These are phyloP conservation scores for Clostera curtula DNA, from an alignment of 2,888 invertebrate species.

Conservation along the genomic window DNA sequence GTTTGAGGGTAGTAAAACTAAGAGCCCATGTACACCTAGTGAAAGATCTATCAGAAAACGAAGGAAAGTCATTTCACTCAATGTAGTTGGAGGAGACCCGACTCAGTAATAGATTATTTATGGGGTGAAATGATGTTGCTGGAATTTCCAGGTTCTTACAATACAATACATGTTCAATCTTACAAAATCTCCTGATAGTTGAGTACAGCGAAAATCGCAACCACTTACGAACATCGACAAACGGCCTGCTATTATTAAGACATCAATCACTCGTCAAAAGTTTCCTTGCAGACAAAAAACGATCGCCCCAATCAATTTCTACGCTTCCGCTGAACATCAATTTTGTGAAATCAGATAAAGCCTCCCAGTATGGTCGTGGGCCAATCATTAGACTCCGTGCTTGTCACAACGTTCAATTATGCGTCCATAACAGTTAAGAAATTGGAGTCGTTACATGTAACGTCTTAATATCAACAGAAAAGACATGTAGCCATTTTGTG, in stretches of 20 bases:
- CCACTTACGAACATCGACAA: constrained; percentile 12
- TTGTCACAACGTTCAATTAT: constrained; percentile 39
- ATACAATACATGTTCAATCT: too few relatives aligned
- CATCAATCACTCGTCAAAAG: constrained; percentile 24
- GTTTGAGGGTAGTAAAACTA: too few relatives aligned
- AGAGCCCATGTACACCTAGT: too few relatives aligned
- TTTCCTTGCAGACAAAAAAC: constrained; percentile 12
- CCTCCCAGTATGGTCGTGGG: constrained; percentile 16
- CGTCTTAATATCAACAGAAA: constrained; percentile 48
- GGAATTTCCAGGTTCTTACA: too few relatives aligned
- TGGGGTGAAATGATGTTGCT: too few relatives aligned
- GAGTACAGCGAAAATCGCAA: too few relatives aligned
- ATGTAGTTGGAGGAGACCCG: too few relatives aligned
- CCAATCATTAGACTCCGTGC: constrained; percentile 46
- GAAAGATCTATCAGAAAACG: too few relatives aligned
- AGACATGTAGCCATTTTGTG: too few relatives aligned
- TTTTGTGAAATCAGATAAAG: constrained; percentile 33
- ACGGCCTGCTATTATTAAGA: constrained; percentile 26
- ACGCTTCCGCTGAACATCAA: constrained; percentile 26
- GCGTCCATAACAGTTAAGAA: constrained; percentile 34
- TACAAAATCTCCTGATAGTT: too few relatives aligned
- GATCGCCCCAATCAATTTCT: constrained; percentile 10
- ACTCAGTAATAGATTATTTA: background rate
- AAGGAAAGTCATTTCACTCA: too few relatives aligned
- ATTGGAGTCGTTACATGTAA: constrained; percentile 32